Conservation (phyloP, 2,888 invertebrate genomes). For the Leptinotarsa peninsularis region DNA sequence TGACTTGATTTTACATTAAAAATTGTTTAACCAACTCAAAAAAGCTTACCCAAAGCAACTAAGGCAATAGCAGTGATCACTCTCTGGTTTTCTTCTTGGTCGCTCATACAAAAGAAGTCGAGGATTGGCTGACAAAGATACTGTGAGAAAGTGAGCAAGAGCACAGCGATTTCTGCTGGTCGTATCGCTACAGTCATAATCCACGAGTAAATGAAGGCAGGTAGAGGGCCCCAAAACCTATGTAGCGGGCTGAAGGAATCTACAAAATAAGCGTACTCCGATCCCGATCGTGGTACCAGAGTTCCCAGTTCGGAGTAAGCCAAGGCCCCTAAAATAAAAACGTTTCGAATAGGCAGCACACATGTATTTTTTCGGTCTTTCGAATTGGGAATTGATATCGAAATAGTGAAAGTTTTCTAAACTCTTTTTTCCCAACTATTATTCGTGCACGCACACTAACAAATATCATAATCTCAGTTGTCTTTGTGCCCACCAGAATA, state of each 20-base stretch:
- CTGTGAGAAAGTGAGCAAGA: constrained; percentile 81
- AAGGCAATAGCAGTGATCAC: constrained; percentile 75
- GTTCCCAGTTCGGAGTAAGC: constrained; percentile 86
- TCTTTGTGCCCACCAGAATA: too few relatives aligned
- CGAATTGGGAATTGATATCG: too few relatives aligned
- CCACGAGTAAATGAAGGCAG: constrained; percentile 83
- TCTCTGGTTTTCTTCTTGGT: constrained; percentile 61
- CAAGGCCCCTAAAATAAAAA: constrained; percentile 73
- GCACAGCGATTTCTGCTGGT: constrained; percentile 83
- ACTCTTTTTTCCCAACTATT: background rate
- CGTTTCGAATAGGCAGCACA: background rate
- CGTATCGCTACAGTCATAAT: constrained; percentile 79
- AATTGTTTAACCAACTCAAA: too few relatives aligned
- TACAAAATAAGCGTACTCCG: constrained; percentile 83
- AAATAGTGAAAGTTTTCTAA: too few relatives aligned
- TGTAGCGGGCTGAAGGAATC: constrained; percentile 79
- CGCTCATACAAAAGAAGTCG: constrained; percentile 61
- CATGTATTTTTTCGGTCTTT: too few relatives aligned
- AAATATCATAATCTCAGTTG: too few relatives aligned
- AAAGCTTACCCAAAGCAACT: constrained; percentile 73
- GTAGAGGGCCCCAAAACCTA: constrained; percentile 78
- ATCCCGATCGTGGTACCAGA: constrained; percentile 82
- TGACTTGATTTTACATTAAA: too few relatives aligned
- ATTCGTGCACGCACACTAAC: background rate
- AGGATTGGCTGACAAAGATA: constrained; percentile 78